Evolutionary conservation across 2,797 vertebrate genomes (phyloP), one percentile per base, ranked within the genome.

Genomic region (Xiphorhynchus erythropygius): DNA sequence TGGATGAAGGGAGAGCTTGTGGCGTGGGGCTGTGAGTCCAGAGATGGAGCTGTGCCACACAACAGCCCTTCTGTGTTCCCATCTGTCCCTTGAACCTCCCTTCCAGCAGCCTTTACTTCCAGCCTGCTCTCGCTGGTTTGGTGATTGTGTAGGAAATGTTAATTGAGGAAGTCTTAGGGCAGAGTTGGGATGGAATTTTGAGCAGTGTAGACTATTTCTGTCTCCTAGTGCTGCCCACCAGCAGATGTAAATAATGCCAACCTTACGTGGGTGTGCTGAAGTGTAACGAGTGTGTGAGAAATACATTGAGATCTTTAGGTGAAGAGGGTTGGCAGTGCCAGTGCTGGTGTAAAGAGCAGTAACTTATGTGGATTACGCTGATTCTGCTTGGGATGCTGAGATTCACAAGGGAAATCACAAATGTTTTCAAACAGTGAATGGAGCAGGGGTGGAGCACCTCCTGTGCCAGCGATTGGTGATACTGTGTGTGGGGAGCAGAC

Each of bases 191-290:
- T 32, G 52, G 53, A 30, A 67, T 88, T 91, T 52, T 37, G 56
- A 93, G 67, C 62, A 62, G 37, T 14, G 73, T 24, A 65, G 86
- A 2, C 70, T 92, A 35, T 90, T 90, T 90, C 55, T 86, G 85
- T 84, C 80, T 87, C 67, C n/a, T 52, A 11, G 63, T 59, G 59
- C 88, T 92, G 95, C 86, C 77, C 86, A 73, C 80, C 59, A 86
- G 83, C 74, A 88, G 57, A 73, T 79, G 80, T 78, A 84, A 91
- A 80, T 71, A 85, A 71, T 63, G 84, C 56, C 80, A 93, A 18
- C 80, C 88, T 59, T 57, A 10, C 0, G 63, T 64, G 93, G 84
- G 93, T 30, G 87, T 73, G 68, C 25, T 78, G 70, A 55, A 82
- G 81, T 87, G 68, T 63, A 47, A 59, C 1, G 28, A 82, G 70